phyloP scores from a whole-genome alignment of 2,113 vertebrate species.

The Strix uralensis region DNA sequence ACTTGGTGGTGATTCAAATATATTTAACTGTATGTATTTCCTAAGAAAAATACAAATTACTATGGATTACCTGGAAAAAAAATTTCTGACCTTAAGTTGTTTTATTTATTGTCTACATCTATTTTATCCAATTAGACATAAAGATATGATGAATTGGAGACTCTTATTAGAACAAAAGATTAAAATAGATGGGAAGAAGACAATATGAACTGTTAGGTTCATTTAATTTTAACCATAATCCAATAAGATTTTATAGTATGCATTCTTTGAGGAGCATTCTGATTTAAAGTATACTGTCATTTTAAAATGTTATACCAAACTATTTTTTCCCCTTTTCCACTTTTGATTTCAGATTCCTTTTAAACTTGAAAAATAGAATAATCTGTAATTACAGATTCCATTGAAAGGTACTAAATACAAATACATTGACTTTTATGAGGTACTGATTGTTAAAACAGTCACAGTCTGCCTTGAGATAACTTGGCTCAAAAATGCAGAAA shows the following conservation, averaged over 20 bases:
- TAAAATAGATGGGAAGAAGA: background rate
- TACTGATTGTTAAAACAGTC: background rate
- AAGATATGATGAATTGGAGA: background rate
- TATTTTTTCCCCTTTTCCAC: background rate
- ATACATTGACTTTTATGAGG: background rate
- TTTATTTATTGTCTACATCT: background rate
- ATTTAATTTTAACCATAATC: background rate
- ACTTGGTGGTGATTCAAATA: accelerated
- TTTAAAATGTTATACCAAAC: background rate
- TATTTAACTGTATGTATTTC: background rate
- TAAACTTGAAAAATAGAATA: background rate
- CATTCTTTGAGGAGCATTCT: background rate
- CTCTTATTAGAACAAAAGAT: background rate
- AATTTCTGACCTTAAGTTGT: background rate
- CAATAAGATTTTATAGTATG: background rate
- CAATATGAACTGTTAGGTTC: background rate
- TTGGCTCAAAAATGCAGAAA: background rate
- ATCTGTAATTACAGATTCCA: background rate
- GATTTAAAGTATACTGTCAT: background rate
- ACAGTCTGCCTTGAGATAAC: background rate
- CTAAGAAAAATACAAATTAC: background rate
- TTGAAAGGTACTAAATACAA: background rate
- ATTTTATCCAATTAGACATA: background rate
- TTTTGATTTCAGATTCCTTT: background rate
- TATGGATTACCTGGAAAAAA: background rate